Percentiles rank a stretch among this genome's conserved stretches.
Conservation (phyloP, 2,888 invertebrate species). For the Amphipoea lucens region DNA sequence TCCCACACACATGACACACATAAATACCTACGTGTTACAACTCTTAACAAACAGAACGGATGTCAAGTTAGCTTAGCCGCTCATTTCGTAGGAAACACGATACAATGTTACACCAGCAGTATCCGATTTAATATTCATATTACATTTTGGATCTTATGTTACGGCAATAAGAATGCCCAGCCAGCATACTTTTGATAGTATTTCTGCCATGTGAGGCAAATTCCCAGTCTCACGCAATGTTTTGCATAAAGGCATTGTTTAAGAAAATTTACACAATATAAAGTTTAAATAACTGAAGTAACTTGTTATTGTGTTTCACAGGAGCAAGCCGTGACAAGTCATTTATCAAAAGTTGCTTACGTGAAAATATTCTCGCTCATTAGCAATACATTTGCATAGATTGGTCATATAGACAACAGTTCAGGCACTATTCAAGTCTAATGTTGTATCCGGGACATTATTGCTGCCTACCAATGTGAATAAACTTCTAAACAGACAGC, state of each 20-base stretch:
- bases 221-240: constrained; percentile 81
- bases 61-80: constrained; percentile 62
- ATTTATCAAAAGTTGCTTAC: constrained; percentile 51
- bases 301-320: constrained; percentile 48
- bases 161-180: constrained; percentile 44
- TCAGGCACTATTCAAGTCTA: constrained; percentile 26
- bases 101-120: constrained; percentile 39
- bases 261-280: constrained; percentile 67
- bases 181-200: constrained; percentile 32
- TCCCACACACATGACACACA: constrained; percentile 69
- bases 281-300: constrained; percentile 56
- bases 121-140: constrained; percentile 39
- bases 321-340: constrained; percentile 49
- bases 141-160: constrained; percentile 57
- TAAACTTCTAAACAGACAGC: constrained; percentile 22
- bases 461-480: constrained; percentile 23
- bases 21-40: constrained; percentile 57
- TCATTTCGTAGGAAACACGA: constrained; percentile 53
- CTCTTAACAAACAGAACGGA: constrained; percentile 64
- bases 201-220: constrained; percentile 50
- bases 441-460: constrained; percentile 41
- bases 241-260: constrained; percentile 81
- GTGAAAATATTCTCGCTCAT: constrained; percentile 49
- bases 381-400: constrained; percentile 60
- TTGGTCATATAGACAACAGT: constrained; percentile 47